These are phyloP conservation scores for Anguilla pacifica DNA, from an alignment of 2,797 vertebrate genomes.

Conservation along the genomic window DNA sequence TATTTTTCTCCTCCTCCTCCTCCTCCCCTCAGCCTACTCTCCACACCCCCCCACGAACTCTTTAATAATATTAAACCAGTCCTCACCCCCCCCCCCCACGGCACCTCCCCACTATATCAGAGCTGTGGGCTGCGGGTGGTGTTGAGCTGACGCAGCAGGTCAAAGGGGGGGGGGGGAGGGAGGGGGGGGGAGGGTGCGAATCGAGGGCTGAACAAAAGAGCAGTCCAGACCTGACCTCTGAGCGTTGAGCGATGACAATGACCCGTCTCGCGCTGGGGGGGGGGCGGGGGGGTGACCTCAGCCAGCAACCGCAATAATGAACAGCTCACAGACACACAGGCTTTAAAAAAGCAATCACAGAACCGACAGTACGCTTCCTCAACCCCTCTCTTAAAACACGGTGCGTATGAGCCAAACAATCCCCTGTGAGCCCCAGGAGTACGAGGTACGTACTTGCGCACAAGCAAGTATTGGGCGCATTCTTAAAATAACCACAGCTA, in stretches of 20 bases:
- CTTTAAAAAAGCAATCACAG: too few species aligned
- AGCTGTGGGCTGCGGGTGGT: neutral
- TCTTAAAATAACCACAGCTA: neutral
- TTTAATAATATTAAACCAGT: neutral
- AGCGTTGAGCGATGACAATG: neutral
- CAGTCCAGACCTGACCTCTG: neutral
- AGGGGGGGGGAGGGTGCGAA: neutral
- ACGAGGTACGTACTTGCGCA: neutral
- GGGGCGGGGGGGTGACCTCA: too few species aligned
- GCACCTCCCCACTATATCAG: neutral
- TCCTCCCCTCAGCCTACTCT: too few species aligned
- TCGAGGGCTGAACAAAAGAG: neutral
- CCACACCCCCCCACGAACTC: neutral
- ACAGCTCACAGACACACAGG: too few species aligned
- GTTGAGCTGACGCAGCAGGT: conserved; percentile 24
- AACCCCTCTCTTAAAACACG: neutral
- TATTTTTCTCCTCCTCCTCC: neutral
- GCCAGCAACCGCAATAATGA: too few species aligned
- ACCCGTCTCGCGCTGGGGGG: neutral
- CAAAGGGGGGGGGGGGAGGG: neutral
- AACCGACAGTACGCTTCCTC: neutral
- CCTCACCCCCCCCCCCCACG: neutral
- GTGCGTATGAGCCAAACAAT: neutral
- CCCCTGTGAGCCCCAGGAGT: neutral
- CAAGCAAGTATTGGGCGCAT: neutral